Percentiles rank a stretch among this genome's conserved stretches.
Conservation (phyloP, 2,113 vertebrate species). For the Miniopterus natalensis region DNA sequence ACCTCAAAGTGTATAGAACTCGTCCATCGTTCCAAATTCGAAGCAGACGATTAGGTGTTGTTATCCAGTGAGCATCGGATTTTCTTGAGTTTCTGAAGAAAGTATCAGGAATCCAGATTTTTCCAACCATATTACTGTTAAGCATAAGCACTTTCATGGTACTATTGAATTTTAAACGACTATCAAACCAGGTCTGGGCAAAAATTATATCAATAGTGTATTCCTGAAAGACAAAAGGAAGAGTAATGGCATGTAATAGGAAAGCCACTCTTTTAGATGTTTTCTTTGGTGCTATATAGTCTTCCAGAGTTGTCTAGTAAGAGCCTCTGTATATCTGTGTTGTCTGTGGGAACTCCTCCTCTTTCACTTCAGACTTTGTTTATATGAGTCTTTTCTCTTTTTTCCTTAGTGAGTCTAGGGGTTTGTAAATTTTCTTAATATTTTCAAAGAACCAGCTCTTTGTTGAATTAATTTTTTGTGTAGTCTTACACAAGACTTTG, state of each 20-base stretch:
- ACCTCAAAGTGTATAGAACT: constrained; percentile 98
- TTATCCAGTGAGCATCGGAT: constrained; percentile 99
- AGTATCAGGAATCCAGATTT: constrained; percentile 99
- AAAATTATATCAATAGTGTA: constrained; percentile 99
- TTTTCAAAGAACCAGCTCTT: too few species aligned
- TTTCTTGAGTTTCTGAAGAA: constrained; percentile 99
- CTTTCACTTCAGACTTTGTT: too few species aligned
- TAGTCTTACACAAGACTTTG: too few species aligned
- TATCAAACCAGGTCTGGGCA: constrained; percentile 99
- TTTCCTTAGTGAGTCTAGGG: too few species aligned
- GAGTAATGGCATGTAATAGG: constrained; percentile 34
- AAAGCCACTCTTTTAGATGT: neutral
- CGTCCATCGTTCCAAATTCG: constrained; percentile 97
- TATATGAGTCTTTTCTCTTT: too few species aligned
- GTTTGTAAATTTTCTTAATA: too few species aligned
- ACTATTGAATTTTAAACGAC: constrained; percentile 97
- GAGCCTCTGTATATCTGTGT: too few species aligned
- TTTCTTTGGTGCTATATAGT: neutral
- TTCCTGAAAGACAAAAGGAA: constrained; percentile 90
- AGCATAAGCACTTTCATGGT: constrained; percentile 98
- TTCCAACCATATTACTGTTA: constrained; percentile 99
- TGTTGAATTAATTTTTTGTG: too few species aligned
- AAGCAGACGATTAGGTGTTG: constrained; percentile 97
- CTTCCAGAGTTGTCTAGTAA: too few species aligned
- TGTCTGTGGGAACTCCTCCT: too few species aligned